These are phyloP conservation scores for Cololabis saira DNA, from an alignment of 2,113 vertebrate genomes.

Conservation along the genomic window DNA sequence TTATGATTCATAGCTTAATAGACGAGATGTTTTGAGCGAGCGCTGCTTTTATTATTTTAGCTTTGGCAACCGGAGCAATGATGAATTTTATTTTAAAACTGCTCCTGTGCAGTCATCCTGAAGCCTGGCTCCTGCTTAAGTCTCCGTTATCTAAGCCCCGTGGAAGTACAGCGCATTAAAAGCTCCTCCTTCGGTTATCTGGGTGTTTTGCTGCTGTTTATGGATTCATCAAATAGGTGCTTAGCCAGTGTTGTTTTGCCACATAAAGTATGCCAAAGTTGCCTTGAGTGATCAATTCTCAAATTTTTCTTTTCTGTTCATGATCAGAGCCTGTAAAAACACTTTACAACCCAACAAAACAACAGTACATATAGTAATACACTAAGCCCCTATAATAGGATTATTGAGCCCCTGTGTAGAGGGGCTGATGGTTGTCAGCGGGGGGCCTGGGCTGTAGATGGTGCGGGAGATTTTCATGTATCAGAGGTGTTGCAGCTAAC, in stretches of 20 bases:
- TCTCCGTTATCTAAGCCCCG: constrained; percentile 51
- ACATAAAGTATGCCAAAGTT: no score
- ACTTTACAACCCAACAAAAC: background rate
- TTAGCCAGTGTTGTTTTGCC: background rate
- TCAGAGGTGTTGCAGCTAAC: constrained; percentile 60
- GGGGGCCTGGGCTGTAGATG: constrained; percentile 45
- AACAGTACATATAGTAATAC: background rate
- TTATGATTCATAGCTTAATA: constrained; percentile 80
- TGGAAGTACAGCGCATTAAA: constrained; percentile 40
- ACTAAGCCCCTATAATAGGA: constrained; percentile 8
- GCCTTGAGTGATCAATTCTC: background rate
- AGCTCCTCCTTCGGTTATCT: constrained; percentile 39
- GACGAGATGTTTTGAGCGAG: constrained; percentile 68
- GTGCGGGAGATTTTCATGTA: constrained; percentile 56
- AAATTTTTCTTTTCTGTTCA: background rate
- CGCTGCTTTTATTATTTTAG: constrained; percentile 70
- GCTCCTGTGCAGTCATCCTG: constrained; percentile 61
- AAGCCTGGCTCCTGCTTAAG: constrained; percentile 43
- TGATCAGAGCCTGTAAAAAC: background rate
- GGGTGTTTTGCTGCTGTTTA: constrained; percentile 32
- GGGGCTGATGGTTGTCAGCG: constrained; percentile 41
- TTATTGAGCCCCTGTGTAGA: constrained; percentile 26
- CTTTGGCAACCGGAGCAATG: constrained; percentile 57
- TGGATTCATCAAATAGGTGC: constrained; percentile 19
- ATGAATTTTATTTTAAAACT: constrained; percentile 65